phyloP scores from a whole-genome alignment of 2,888 invertebrate species.

The Heteromurus nitidus region DNA sequence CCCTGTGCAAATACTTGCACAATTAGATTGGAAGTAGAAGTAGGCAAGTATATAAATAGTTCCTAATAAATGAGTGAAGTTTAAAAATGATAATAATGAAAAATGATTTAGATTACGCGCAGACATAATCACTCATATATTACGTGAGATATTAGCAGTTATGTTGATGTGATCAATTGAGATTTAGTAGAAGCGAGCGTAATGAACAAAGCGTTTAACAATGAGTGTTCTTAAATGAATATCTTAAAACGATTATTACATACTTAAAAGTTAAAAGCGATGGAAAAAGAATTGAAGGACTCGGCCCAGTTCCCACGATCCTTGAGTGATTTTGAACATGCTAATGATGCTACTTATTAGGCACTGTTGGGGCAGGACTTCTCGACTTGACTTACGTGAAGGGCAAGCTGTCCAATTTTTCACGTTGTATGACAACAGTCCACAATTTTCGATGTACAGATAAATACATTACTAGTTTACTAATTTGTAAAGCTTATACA shows the following conservation, averaged over 20 bases:
- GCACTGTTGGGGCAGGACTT: too few relatives aligned
- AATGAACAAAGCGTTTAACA: background rate
- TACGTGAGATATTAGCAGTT: too few relatives aligned
- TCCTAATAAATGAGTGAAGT: too few relatives aligned
- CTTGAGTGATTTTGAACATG: too few relatives aligned
- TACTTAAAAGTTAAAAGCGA: too few relatives aligned
- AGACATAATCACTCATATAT: too few relatives aligned
- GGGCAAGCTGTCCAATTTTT: background rate
- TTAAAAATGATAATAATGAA: background rate
- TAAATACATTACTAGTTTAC: too few relatives aligned
- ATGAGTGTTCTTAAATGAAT: background rate
- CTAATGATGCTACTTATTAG: too few relatives aligned
- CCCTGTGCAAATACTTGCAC: background rate
- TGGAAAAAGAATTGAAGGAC: conserved; percentile 42
- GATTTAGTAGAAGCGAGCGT: background rate
- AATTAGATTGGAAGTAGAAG: background rate
- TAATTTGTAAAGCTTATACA: too few relatives aligned
- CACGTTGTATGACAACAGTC: background rate
- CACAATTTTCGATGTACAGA: background rate
- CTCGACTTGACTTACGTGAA: background rate
- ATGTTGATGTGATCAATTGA: background rate
- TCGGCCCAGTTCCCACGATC: conserved; percentile 42
- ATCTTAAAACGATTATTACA: too few relatives aligned
- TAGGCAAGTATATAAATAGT: too few relatives aligned
- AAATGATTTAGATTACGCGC: too few relatives aligned